phyloP scores from a whole-genome alignment of 2,113 vertebrate species.

The Panthera uncia region DNA sequence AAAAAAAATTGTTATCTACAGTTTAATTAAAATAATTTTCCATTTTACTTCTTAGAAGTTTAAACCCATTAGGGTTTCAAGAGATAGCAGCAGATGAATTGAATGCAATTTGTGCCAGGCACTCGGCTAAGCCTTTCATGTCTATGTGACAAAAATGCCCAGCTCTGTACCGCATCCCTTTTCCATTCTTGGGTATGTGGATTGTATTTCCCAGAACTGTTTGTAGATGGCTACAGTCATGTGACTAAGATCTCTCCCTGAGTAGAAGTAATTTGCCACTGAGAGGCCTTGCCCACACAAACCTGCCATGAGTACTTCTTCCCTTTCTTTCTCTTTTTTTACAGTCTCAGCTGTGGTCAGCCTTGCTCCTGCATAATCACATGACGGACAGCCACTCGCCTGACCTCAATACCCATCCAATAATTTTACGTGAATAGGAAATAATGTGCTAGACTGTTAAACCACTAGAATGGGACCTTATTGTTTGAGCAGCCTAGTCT shows the following conservation, averaged over 20 bases:
- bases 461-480: too few species aligned
- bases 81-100: not conserved
- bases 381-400: not conserved
- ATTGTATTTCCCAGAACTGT: not conserved
- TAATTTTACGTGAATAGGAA: not conserved
- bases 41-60: conserved; percentile 25
- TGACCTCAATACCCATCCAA: not conserved
- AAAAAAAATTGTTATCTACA: not conserved
- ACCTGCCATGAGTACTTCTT: accelerated
- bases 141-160: not conserved
- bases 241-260: not conserved
- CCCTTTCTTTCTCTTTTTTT: not conserved
- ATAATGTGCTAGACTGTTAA: not conserved
- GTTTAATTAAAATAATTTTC: conserved; percentile 46
- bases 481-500: not conserved
- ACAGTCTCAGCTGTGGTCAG: not conserved
- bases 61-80: not conserved
- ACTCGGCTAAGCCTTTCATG: not conserved
- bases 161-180: not conserved
- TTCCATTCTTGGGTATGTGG: not conserved
- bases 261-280: not conserved
- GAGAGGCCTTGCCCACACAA: not conserved
- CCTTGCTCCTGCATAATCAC: not conserved
- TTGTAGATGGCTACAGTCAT: not conserved
- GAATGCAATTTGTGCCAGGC: not conserved